phyloP scores from a whole-genome alignment of 2,113 vertebrate genomes.

The Myotis davidii region DNA sequence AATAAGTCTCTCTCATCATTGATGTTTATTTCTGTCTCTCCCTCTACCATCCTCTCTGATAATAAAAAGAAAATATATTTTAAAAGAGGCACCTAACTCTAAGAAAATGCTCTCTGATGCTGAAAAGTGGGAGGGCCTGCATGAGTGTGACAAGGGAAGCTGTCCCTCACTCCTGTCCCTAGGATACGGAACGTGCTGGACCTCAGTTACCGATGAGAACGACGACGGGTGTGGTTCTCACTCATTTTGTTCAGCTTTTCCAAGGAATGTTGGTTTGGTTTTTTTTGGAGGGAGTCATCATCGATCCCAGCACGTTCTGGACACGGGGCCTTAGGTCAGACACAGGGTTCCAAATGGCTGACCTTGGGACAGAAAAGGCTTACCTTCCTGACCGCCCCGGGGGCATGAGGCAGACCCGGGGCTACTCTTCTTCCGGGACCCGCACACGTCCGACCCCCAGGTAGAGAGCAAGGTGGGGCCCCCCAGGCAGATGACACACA shows the following conservation, averaged over 20 bases:
- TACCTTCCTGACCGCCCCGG: neutral
- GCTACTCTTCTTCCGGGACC: rapidly evolving
- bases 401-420: rapidly evolving
- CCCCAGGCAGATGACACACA: rapidly evolving
- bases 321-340: too few relatives aligned
- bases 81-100: too few relatives aligned
- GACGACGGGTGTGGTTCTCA: too few relatives aligned
- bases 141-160: neutral
- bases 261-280: neutral
- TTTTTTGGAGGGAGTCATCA: neutral
- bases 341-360: too few relatives aligned
- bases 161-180: neutral
- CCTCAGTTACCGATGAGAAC: too few relatives aligned
- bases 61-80: too few relatives aligned
- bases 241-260: neutral
- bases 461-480: too few relatives aligned
- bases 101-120: too few relatives aligned
- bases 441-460: rapidly evolving
- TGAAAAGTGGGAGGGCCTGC: neutral
- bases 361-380: rapidly evolving
- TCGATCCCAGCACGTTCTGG: neutral
- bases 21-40: too few relatives aligned
- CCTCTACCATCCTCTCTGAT: too few relatives aligned
- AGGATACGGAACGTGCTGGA: neutral
- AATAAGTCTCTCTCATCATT: too few relatives aligned